Evolutionary conservation across 1,140 invertebrate species (phyloP).

Genomic region (Sitophilus oryzae): DNA sequence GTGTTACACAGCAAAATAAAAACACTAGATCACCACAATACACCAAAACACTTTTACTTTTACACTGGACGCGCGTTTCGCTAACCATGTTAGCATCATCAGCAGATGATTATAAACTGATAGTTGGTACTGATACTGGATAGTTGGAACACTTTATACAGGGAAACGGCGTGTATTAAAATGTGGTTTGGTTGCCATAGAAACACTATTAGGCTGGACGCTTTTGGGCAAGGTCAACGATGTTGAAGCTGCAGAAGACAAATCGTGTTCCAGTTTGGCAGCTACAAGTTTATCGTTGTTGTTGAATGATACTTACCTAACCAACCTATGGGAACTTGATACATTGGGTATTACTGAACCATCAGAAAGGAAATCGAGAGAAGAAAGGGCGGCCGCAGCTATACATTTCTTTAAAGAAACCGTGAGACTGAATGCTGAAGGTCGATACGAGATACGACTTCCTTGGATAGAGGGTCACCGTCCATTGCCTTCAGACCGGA

Average conservation of each 20-base stretch:
- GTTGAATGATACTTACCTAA: not conserved
- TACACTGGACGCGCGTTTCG: too few species aligned
- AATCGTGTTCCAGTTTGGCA: not conserved
- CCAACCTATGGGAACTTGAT: constrained; percentile 20
- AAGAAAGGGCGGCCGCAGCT: constrained; percentile 7
- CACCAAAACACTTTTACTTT: too few species aligned
- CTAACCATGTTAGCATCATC: too few species aligned
- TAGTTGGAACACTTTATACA: too few species aligned
- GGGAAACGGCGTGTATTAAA: constrained; percentile 25
- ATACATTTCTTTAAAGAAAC: constrained; percentile 4
- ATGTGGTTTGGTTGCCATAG: constrained; percentile 34
- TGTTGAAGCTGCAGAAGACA: too few species aligned
- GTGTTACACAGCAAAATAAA: too few species aligned
- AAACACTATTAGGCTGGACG: constrained; percentile 39
- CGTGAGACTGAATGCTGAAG: constrained; percentile 15
- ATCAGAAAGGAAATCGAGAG: constrained; percentile 1
- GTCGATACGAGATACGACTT: too few species aligned
- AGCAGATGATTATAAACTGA: too few species aligned
- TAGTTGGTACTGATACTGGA: too few species aligned
- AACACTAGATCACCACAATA: too few species aligned
- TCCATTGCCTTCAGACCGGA: constrained; percentile 6
- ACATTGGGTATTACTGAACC: constrained; percentile 18
- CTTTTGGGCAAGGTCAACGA: constrained; percentile 32
- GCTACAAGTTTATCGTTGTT: constrained; percentile 3
- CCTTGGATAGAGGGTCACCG: constrained; percentile 20